Evolutionary conservation across 1,140 invertebrate species (phyloP).

Genomic region (Drosophila nigrodunni): DNA sequence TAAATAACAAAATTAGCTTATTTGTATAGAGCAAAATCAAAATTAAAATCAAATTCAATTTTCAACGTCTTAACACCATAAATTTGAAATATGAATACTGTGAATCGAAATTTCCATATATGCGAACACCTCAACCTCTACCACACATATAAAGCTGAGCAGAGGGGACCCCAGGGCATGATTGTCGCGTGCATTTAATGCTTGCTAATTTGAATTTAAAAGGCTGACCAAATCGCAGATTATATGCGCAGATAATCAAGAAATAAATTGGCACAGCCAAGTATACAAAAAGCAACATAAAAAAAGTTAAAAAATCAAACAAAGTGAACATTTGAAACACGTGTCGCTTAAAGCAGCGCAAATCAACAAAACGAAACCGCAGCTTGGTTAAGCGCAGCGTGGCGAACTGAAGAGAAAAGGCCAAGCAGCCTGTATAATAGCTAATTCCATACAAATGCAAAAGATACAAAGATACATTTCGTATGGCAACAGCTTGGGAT

Average conservation of each 20-base stretch:
- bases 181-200: slow-evolving; percentile 76
- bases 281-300: slow-evolving; percentile 17
- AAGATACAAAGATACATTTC: slow-evolving; percentile 53
- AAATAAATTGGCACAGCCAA: slow-evolving; percentile 78
- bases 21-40: slow-evolving; percentile 14
- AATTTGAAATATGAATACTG: slow-evolving; percentile 36
- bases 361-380: slow-evolving; percentile 52
- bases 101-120: slow-evolving; percentile 2
- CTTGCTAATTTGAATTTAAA: slow-evolving; percentile 81
- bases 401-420: slow-evolving; percentile 61
- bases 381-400: slow-evolving; percentile 27
- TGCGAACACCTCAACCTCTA: background rate
- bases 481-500: slow-evolving; percentile 50
- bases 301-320: slow-evolving; percentile 33
- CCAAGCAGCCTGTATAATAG: slow-evolving; percentile 29
- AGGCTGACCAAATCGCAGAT: slow-evolving; percentile 74
- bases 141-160: no score
- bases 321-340: slow-evolving; percentile 76
- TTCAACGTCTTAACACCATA: slow-evolving; percentile 37
- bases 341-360: slow-evolving; percentile 66
- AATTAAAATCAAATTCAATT: slow-evolving; percentile 54
- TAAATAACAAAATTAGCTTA: slow-evolving; percentile 5
- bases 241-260: slow-evolving; percentile 75
- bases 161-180: slow-evolving; percentile 5
- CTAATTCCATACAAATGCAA: slow-evolving; percentile 54